Conservation (phyloP, 2,113 vertebrate species). For the Mustela nigripes region DNA sequence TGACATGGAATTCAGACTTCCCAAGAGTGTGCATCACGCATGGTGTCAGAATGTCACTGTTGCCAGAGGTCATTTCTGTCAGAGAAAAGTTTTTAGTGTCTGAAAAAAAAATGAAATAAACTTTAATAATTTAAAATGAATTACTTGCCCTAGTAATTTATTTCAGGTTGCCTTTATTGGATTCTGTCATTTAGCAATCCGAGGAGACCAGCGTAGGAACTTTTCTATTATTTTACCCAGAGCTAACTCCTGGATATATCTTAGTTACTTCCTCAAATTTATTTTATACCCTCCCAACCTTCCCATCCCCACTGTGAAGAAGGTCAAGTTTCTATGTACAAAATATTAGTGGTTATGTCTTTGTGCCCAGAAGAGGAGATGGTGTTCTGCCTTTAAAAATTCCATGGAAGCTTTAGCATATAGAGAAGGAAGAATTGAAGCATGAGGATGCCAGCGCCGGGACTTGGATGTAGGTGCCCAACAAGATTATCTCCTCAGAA, state of each 20-base stretch:
- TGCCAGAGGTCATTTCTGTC: constrained; percentile 75
- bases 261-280: constrained; percentile 38
- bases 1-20: constrained; percentile 76
- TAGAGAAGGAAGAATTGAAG: not conserved
- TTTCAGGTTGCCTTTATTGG: constrained; percentile 64
- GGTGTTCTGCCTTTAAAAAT: not conserved
- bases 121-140: constrained; percentile 79
- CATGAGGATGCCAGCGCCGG: not conserved
- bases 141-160: constrained; percentile 39
- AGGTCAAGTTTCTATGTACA: not conserved
- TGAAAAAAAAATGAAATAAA: constrained; percentile 65
- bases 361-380: not conserved
- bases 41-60: constrained; percentile 79
- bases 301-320: not conserved
- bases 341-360: constrained; percentile 16
- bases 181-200: constrained; percentile 66
- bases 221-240: constrained; percentile 54
- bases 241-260: not conserved
- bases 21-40: constrained; percentile 20
- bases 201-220: not conserved
- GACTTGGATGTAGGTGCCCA: not conserved
- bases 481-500: not conserved
- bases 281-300: constrained; percentile 3
- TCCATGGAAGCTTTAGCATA: not conserved
- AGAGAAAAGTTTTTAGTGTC: constrained; percentile 71